Conservation (phyloP, 2,888 invertebrate genomes). For the Ochropleura plecta region DNA sequence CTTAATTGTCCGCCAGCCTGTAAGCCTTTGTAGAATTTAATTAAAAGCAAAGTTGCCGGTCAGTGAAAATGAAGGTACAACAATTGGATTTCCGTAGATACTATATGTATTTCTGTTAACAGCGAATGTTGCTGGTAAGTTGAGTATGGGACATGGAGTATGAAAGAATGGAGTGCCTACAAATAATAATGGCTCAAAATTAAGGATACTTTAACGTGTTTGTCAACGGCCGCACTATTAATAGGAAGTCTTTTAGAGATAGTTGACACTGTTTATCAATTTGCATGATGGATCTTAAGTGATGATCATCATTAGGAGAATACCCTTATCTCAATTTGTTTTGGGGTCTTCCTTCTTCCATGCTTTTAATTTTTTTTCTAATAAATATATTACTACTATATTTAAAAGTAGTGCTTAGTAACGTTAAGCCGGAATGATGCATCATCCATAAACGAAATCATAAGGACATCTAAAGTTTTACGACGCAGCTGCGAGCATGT, state of each 20-base stretch:
- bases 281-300: not conserved
- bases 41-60: constrained; percentile 48
- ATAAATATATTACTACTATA: not conserved
- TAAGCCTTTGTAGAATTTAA: constrained; percentile 55
- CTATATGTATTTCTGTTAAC: not conserved
- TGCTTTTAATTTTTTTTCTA: too few species aligned
- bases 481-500: not conserved
- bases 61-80: constrained; percentile 14
- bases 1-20: constrained; percentile 18
- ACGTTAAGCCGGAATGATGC: not conserved
- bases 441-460: not conserved
- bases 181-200: not conserved
- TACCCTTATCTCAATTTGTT: too few species aligned
- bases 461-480: not conserved
- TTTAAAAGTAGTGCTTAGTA: not conserved
- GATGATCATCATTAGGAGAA: too few species aligned
- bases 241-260: not conserved
- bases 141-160: not conserved
- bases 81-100: not conserved
- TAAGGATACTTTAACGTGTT: not conserved
- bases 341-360: too few species aligned
- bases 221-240: not conserved
- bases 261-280: not conserved
- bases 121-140: not conserved
- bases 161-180: constrained; percentile 4